These are phyloP conservation scores for Parambassis ranga DNA, from an alignment of 2,797 vertebrate genomes.

Conservation along the genomic window DNA sequence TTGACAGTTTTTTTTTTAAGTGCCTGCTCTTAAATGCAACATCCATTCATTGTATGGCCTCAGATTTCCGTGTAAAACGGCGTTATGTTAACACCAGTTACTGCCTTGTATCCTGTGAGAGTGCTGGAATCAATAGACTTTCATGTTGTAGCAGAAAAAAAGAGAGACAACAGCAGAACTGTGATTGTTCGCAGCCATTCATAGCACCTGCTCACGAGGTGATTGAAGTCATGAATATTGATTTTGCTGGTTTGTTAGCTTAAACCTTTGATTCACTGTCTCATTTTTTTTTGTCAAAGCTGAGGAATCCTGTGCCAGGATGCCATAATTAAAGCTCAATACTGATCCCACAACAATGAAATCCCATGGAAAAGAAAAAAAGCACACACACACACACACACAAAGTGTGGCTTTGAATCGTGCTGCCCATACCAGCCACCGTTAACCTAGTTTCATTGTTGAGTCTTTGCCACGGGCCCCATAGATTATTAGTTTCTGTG, in stretches of 20 bases:
- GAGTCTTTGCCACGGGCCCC: slow-evolving; percentile 65
- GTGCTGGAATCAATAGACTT: slow-evolving; percentile 49
- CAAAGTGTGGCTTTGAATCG: slow-evolving; percentile 26
- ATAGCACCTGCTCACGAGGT: slow-evolving; percentile 39
- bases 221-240: slow-evolving; percentile 58
- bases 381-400: too few relatives aligned
- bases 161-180: slow-evolving; percentile 23
- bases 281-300: slow-evolving; percentile 31
- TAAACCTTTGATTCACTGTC: slow-evolving; percentile 28
- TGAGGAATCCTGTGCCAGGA: slow-evolving; percentile 42
- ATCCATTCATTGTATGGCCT: slow-evolving; percentile 26
- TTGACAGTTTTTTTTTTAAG: slow-evolving; percentile 35
- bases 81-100: slow-evolving; percentile 24
- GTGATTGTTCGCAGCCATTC: slow-evolving; percentile 54
- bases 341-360: slow-evolving; percentile 51
- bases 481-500: slow-evolving; percentile 69
- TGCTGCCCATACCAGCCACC: slow-evolving; percentile 45
- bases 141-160: slow-evolving; percentile 40
- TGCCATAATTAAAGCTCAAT: slow-evolving; percentile 55
- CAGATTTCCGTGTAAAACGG: slow-evolving; percentile 14
- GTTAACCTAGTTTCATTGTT: slow-evolving; percentile 72
- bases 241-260: slow-evolving; percentile 49
- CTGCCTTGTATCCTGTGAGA: slow-evolving; percentile 14
- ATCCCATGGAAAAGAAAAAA: slow-evolving; percentile 34
- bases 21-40: slow-evolving; percentile 11